Evolutionary conservation across 2,888 invertebrate species (phyloP).

Genomic region (Tipula confusa): DNA sequence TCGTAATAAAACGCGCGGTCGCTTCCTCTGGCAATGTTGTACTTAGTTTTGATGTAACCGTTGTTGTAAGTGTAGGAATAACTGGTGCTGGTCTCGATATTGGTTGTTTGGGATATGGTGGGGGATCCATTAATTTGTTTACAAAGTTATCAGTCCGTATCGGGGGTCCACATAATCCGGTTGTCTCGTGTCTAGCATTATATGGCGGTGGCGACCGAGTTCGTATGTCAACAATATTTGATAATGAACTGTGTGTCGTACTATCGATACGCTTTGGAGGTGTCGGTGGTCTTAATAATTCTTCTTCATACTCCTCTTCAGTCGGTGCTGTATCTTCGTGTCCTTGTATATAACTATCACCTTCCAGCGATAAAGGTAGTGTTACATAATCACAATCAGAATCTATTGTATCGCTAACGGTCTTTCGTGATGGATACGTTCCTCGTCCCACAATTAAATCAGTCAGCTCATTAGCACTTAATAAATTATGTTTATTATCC

Average conservation of each 20-base stretch:
- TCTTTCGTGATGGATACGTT: conserved; percentile 70
- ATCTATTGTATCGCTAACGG: conserved; percentile 79
- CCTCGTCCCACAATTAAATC: conserved; percentile 77
- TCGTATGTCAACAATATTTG: conserved; percentile 49
- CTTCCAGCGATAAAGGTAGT: conserved; percentile 57
- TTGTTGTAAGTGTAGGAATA: conserved; percentile 41
- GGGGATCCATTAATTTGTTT: conserved; percentile 56
- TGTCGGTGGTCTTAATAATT: conserved; percentile 54
- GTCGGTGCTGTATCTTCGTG: conserved; percentile 59
- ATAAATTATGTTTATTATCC: conserved; percentile 66
- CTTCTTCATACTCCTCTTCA: conserved; percentile 54
- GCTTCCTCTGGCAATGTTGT: conserved; percentile 62
- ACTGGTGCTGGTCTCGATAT: conserved; percentile 37
- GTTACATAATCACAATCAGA: conserved; percentile 89
- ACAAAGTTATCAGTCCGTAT: conserved; percentile 39
- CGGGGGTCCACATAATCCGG: conserved; percentile 49
- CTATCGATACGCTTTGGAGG: conserved; percentile 68
- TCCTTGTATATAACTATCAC: conserved; percentile 57
- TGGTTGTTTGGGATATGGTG: conserved; percentile 56
- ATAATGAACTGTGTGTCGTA: conserved; percentile 50
- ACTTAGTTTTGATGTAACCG: conserved; percentile 50
- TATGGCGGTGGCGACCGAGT: conserved; percentile 64
- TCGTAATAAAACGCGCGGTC: conserved; percentile 70
- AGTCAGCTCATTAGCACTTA: conserved; percentile 78
- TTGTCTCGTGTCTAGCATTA: conserved; percentile 60